phyloP scores from a whole-genome alignment of 2,113 vertebrate genomes.

The Oxyruncus cristatus region DNA sequence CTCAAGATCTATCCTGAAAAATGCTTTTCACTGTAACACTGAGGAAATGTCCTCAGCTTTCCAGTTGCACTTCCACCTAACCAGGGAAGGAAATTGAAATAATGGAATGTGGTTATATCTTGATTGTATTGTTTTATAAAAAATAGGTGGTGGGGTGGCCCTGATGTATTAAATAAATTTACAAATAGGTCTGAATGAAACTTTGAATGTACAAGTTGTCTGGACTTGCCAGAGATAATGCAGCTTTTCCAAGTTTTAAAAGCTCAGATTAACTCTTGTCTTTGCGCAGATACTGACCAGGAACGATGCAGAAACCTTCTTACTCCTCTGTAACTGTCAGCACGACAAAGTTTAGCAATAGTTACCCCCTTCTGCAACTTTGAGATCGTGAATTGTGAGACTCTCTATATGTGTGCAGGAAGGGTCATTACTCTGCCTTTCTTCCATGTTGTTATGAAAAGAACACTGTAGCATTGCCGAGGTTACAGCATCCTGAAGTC shows the following conservation, averaged over 20 bases:
- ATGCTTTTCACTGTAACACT: background rate
- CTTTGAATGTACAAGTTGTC: background rate
- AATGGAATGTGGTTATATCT: background rate
- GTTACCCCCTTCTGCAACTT: background rate
- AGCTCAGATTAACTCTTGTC: background rate
- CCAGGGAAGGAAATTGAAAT: background rate
- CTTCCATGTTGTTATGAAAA: background rate
- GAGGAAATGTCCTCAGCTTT: background rate
- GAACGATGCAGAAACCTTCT: background rate
- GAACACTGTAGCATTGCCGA: background rate
- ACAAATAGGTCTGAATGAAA: background rate
- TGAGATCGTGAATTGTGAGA: background rate
- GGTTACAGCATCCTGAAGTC: background rate
- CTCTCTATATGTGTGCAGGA: background rate
- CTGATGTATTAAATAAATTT: background rate
- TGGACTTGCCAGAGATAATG: background rate
- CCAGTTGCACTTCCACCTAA: background rate
- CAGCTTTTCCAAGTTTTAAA: background rate
- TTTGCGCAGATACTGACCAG: background rate
- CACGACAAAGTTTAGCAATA: background rate
- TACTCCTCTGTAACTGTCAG: background rate
- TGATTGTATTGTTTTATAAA: background rate
- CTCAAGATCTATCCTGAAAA: background rate
- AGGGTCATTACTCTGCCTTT: background rate
- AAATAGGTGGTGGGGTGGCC: background rate